phyloP scores from a whole-genome alignment of 2,888 invertebrate genomes.

The Exocentrus adspersus region DNA sequence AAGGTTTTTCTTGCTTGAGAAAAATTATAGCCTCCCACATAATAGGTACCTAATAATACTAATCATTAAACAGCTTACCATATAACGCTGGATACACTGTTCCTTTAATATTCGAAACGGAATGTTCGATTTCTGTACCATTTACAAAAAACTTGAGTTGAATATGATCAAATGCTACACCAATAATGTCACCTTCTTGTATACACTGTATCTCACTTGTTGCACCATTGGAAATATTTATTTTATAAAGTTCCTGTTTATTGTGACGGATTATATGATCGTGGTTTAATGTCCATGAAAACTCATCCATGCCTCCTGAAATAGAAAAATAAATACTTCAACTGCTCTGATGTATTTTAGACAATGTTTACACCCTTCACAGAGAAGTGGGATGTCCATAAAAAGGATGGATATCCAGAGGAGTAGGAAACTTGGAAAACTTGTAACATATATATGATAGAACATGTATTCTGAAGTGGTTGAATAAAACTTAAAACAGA shows the following conservation, averaged over 20 bases:
- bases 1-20: no score
- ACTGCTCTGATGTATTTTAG: no score
- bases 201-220: constrained; percentile 68
- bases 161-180: constrained; percentile 95
- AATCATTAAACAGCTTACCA: constrained; percentile 70
- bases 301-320: constrained; percentile 83
- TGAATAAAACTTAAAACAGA: no score
- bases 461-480: no score
- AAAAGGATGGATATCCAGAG: no score
- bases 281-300: constrained; percentile 94
- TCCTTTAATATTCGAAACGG: constrained; percentile 88
- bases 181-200: constrained; percentile 94
- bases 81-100: constrained; percentile 92
- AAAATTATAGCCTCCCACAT: no score
- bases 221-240: constrained; percentile 52
- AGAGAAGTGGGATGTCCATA: no score
- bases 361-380: no score
- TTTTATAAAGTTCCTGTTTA: constrained; percentile 77
- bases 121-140: constrained; percentile 86
- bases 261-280: constrained; percentile 89
- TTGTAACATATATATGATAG: neutral
- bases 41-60: no score
- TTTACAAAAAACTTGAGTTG: constrained; percentile 95
- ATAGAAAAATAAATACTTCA: constrained; percentile 42
- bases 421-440: no score